These are phyloP conservation scores for Rhopalosiphum padi DNA, from an alignment of 1,140 invertebrate species.

Conservation along the genomic window DNA sequence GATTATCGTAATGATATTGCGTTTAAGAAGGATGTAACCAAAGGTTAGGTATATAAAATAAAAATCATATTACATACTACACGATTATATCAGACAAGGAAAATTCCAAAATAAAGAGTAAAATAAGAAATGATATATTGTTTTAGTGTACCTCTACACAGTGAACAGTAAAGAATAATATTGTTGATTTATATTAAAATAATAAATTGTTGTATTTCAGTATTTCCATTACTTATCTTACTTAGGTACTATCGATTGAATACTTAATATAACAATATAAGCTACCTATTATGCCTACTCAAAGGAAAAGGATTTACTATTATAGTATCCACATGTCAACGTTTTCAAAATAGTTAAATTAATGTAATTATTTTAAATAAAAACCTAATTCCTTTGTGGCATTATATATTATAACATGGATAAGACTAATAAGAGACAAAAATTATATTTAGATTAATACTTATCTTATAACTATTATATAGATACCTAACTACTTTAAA, in stretches of 20 bases:
- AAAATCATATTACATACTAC: not conserved
- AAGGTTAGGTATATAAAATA: not conserved
- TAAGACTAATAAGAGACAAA: not conserved
- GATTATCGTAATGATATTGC: constrained; percentile 16
- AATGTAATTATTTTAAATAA: too few species aligned
- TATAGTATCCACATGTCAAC: not conserved
- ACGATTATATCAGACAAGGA: not conserved
- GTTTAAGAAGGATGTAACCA: constrained; percentile 30
- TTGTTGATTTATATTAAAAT: not conserved
- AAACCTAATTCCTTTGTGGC: not conserved
- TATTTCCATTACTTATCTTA: not conserved
- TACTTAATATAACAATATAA: not conserved
- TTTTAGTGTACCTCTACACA: not conserved
- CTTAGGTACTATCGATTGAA: not conserved
- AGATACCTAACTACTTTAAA: not conserved
- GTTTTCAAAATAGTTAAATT: not conserved
- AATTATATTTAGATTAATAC: not conserved
- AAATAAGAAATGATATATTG: not conserved
- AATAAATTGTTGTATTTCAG: not conserved
- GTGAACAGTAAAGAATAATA: not conserved
- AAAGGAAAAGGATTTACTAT: too few species aligned
- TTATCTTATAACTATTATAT: not conserved
- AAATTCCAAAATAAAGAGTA: not conserved
- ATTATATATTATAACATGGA: not conserved
- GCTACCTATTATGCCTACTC: not conserved